A percentile compares a stretch with the other conserved stretches of the same genome.
Conservation (phyloP, 2,113 vertebrate species). For the Onychostruthus taczanowskii region DNA sequence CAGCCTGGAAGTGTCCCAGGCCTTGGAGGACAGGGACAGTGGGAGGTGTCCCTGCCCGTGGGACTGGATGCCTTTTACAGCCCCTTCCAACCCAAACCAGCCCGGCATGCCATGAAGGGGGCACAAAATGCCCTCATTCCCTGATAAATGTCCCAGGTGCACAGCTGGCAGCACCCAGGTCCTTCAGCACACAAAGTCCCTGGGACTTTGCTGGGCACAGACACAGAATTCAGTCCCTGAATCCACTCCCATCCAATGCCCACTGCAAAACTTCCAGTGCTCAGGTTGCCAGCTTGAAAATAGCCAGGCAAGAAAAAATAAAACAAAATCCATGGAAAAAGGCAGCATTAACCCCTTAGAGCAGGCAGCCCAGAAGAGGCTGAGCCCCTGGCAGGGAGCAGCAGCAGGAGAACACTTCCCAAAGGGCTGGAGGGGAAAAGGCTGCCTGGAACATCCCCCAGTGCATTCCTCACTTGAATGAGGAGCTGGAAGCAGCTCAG, state of each 20-base stretch:
- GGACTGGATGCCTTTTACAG: background rate
- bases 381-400: background rate
- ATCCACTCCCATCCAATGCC: accelerated
- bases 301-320: background rate
- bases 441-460: background rate
- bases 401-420: background rate
- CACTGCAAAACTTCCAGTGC: background rate
- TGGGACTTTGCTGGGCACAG: background rate
- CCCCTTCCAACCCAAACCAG: background rate
- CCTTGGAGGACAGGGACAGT: background rate
- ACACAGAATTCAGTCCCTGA: accelerated
- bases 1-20: background rate
- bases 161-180: background rate
- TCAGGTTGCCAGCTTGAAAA: background rate
- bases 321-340: background rate
- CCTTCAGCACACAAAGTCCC: accelerated
- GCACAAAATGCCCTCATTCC: background rate
- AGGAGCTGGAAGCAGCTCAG: background rate
- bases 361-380: background rate
- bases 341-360: background rate
- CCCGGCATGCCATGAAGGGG: background rate
- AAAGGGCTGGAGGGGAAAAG: background rate
- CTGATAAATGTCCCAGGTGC: background rate
- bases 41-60: background rate
- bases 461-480: background rate